Evolutionary conservation across 2,888 invertebrate genomes (phyloP), one percentile per base, ranked within the genome.

Genomic region (Monoplex corrugatus): DNA sequence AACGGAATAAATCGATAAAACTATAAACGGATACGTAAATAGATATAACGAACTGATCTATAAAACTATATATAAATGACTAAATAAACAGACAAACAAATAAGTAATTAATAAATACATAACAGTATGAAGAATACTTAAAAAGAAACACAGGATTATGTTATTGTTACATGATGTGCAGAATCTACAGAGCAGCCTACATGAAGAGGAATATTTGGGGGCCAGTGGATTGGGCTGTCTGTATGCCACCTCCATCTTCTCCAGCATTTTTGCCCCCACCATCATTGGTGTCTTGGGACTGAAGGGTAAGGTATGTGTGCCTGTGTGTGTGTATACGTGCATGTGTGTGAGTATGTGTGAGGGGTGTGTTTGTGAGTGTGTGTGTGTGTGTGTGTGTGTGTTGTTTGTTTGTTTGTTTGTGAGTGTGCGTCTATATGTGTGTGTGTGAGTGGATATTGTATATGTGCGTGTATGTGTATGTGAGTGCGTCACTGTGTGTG

Each of bases 141-240:
- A 0, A 75, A 13, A 16, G 75, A 32, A 8, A 75, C 35, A 75
- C 75, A 35, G n/a, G n/a, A n/a, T n/a, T 68, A 68, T 1, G n/a
- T n/a, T 72, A 28, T 72, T 28, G 5, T 32, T 72, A 3, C 72
- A n/a, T n/a, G 75, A 43, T 93, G 93, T 2, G 2, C 94, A 95
- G 91, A 95, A 94, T 72, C 91, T 95, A 8, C 95, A 95, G 91
- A 95, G 94, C 86, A 94, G 94, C 44, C 89, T 95, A 32, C 93
- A 95, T 91, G 93, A 93, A 78, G 93, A 93, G 88, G 92, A 91
- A 28, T 94, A 93, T 35, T 92, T 94, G 32, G 94, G 94, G 6
- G 91, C 94, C 57, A 92, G 93, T 40, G 93, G 94, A 0, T 91
- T 95, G 32, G 93, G 94, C 63, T 93, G 93, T 88, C 88, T 95